phyloP scores from a whole-genome alignment of 2,113 vertebrate genomes.

The Jaculus jaculus region DNA sequence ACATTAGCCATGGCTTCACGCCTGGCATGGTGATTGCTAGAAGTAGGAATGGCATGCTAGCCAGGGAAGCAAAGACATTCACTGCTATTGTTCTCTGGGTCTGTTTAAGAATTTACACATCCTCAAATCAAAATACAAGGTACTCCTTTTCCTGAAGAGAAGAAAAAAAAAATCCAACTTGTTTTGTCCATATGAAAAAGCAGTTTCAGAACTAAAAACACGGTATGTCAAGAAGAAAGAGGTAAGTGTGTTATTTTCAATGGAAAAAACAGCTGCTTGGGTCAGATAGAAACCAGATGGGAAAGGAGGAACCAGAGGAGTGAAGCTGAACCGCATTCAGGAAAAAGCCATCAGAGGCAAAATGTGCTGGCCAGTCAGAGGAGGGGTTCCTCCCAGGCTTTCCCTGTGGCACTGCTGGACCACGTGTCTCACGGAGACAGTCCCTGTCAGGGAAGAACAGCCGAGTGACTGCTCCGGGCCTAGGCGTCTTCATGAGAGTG shows the following conservation, averaged over 20 bases:
- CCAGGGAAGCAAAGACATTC: neutral
- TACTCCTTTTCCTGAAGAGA: conserved; percentile 37
- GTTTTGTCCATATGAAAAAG: conserved; percentile 67
- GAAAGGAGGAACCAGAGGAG: conserved; percentile 72
- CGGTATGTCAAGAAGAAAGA: conserved; percentile 74
- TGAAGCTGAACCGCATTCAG: conserved; percentile 77
- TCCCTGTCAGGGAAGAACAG: neutral
- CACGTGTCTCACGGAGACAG: fast-evolving
- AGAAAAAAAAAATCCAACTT: neutral
- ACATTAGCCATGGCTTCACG: conserved; percentile 71
- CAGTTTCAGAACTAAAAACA: conserved; percentile 66
- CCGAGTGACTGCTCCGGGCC: neutral
- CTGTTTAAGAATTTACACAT: conserved; percentile 58
- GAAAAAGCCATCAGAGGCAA: conserved; percentile 76
- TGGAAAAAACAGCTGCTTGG: conserved; percentile 86
- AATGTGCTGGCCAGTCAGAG: conserved; percentile 56
- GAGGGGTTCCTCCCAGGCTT: neutral
- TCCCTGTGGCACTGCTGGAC: neutral
- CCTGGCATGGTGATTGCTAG: neutral
- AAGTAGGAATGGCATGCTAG: neutral
- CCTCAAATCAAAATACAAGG: conserved; percentile 27
- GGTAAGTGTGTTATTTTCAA: conserved; percentile 82
- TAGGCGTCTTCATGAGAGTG: neutral
- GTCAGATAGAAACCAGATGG: conserved; percentile 87
- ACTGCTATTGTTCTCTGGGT: neutral